Conservation (phyloP, 2,888 invertebrate genomes). For the Catocala sponsa region DNA sequence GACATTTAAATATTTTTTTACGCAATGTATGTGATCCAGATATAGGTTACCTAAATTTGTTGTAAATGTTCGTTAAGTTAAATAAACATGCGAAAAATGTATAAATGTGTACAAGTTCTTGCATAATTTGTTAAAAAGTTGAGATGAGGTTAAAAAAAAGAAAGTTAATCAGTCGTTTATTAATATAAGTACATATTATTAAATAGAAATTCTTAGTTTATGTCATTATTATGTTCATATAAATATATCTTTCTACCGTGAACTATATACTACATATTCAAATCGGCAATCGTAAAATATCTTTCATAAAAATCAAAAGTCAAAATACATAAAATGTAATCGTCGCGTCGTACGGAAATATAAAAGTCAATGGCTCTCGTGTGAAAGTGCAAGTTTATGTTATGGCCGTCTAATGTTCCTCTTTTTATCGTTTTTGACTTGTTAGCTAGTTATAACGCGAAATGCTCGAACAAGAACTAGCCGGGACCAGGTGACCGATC, state of each 20-base stretch:
- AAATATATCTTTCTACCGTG: too few relatives aligned
- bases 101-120: too few relatives aligned
- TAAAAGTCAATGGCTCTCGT: slow-evolving; percentile 31
- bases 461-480: slow-evolving; percentile 56
- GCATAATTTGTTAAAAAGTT: too few relatives aligned
- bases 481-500: slow-evolving; percentile 49
- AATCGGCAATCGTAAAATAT: too few relatives aligned
- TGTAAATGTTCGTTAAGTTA: too few relatives aligned
- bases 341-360: slow-evolving; percentile 6
- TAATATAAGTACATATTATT: too few relatives aligned
- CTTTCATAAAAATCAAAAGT: slow-evolving; percentile 4
- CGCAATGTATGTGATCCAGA: neutral
- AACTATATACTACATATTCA: too few relatives aligned
- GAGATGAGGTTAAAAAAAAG: too few relatives aligned
- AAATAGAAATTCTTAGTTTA: too few relatives aligned
- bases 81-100: neutral
- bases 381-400: slow-evolving; percentile 61
- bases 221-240: too few relatives aligned
- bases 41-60: neutral
- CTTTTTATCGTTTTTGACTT: slow-evolving; percentile 56
- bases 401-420: slow-evolving; percentile 48
- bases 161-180: too few relatives aligned
- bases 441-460: slow-evolving; percentile 49
- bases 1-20: too few relatives aligned
- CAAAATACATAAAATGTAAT: neutral